Conservation (phyloP, 2,113 vertebrate genomes). For the Dendrocopos noguchii region DNA sequence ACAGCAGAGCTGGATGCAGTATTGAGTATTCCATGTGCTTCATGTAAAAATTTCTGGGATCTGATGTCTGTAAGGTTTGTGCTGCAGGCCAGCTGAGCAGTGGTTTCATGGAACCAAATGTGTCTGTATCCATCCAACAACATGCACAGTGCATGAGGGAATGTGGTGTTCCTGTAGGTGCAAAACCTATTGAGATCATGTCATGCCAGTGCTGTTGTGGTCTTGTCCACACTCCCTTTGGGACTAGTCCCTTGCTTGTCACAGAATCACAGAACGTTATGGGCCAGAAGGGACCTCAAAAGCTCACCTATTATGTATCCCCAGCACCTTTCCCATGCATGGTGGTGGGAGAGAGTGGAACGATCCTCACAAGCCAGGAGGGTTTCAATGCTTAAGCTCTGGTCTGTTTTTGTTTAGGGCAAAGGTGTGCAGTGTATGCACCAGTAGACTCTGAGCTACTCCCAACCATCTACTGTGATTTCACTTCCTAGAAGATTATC, state of each 20-base stretch:
- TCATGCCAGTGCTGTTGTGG: neutral
- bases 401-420: neutral
- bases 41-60: neutral
- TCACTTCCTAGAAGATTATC: neutral
- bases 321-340: neutral
- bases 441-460: neutral
- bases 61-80: neutral
- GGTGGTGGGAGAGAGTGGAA: neutral
- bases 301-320: too few species aligned
- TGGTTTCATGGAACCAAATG: neutral
- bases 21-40: neutral
- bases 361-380: neutral
- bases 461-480: neutral
- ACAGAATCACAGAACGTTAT: too few species aligned
- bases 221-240: neutral
- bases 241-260: neutral
- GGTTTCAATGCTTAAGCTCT: neutral
- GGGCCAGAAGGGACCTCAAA: too few species aligned
- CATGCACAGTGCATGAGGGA: neutral
- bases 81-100: neutral
- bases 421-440: neutral
- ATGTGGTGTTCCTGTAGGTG: neutral
- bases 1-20: too few species aligned
- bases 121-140: rapidly evolving
- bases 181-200: neutral